A percentile compares a stretch with the other conserved stretches of the same genome.
phyloP scores from a whole-genome alignment of 2,888 invertebrate genomes.

The Drosophila mimica region DNA sequence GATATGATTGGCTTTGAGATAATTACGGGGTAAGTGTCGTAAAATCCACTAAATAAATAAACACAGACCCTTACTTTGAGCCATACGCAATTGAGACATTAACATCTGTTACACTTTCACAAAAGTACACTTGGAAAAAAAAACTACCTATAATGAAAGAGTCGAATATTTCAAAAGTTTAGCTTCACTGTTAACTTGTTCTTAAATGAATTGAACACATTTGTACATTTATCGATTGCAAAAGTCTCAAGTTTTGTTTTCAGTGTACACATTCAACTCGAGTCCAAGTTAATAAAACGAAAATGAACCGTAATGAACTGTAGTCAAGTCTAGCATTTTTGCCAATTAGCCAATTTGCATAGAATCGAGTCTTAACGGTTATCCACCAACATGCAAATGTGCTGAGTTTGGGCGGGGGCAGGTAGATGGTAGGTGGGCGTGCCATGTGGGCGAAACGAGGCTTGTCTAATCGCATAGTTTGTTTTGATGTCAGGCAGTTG shows the following conservation, averaged over 20 bases:
- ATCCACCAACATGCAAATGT: slow-evolving; percentile 13
- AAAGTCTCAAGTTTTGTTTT: background rate
- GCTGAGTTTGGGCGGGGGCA: background rate
- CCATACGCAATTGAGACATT: slow-evolving; percentile 37
- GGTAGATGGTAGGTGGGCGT: slow-evolving; percentile 39
- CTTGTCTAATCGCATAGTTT: slow-evolving; percentile 68
- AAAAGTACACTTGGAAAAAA: slow-evolving; percentile 21
- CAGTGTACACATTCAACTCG: slow-evolving; percentile 6
- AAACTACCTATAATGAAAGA: background rate
- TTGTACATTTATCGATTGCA: background rate
- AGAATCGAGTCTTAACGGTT: slow-evolving; percentile 45
- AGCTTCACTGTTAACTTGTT: background rate
- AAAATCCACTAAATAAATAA: background rate
- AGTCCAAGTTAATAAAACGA: slow-evolving; percentile 23
- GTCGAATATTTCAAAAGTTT: background rate
- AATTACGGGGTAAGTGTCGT: slow-evolving; percentile 90
- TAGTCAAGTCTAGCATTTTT: slow-evolving; percentile 32
- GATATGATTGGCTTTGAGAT: slow-evolving; percentile 97
- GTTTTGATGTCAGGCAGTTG: slow-evolving; percentile 58
- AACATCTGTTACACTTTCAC: slow-evolving; percentile 48
- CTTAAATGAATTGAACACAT: background rate
- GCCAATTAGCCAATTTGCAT: slow-evolving; percentile 70
- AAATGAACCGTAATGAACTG: slow-evolving; percentile 43
- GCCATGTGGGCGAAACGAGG: slow-evolving; percentile 61
- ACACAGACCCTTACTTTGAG: slow-evolving; percentile 5